These are phyloP conservation scores for Zygaena filipendulae DNA, from an alignment of 2,888 invertebrate genomes.

Conservation along the genomic window DNA sequence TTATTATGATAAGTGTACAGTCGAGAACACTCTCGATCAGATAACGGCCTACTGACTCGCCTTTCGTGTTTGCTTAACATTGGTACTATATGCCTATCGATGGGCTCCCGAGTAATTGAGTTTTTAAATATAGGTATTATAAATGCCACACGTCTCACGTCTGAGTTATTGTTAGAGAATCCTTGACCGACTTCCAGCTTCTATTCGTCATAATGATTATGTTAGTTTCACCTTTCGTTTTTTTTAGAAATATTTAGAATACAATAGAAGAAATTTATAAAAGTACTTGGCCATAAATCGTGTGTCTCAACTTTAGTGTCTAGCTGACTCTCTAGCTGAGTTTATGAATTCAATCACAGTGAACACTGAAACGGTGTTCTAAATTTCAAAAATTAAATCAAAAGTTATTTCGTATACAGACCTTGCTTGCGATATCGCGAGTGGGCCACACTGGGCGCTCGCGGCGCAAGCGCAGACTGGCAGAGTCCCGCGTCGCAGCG, in stretches of 20 bases:
- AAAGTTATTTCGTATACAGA: too few species aligned
- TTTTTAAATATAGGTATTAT: constrained; percentile 32
- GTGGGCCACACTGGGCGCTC: constrained; percentile 47
- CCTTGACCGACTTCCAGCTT: constrained; percentile 1
- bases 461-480: constrained; percentile 48
- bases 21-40: constrained; percentile 47
- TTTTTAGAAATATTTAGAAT: too few species aligned
- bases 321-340: too few species aligned
- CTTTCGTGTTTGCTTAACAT: constrained; percentile 50
- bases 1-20: constrained; percentile 58
- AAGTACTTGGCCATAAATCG: too few species aligned
- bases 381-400: too few species aligned
- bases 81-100: constrained; percentile 33
- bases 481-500: constrained; percentile 26
- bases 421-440: constrained; percentile 47
- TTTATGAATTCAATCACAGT: too few species aligned
- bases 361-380: neutral
- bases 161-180: constrained; percentile 9
- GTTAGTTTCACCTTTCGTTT: too few species aligned
- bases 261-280: too few species aligned
- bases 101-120: constrained; percentile 44
- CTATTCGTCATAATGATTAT: neutral
- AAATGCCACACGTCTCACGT: constrained; percentile 8
- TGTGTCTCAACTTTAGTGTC: too few species aligned
- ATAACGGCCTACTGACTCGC: constrained; percentile 37